Base-by-base conservation (phyloP, 1,140 invertebrate species). In the Drosophila mojavensis region DNA sequence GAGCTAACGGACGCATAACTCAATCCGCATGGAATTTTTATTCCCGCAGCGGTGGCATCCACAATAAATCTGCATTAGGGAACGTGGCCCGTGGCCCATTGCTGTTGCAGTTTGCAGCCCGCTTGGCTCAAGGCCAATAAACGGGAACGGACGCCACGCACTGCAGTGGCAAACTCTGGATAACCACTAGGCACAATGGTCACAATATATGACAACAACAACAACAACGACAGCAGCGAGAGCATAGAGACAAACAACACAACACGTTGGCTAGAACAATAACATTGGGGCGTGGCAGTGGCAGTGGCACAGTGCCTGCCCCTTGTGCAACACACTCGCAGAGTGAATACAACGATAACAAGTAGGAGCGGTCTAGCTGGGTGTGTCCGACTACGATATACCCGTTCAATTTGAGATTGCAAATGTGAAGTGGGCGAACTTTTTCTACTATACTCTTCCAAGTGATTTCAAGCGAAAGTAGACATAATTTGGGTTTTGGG, bases 21-120 rank as follows among this genome's bases (percentile, higher is more conserved):
- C 84, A 88, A 88, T 88, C 84, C 84, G 81, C 84, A 89, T 89
- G 80, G 80, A 89, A 88, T 88, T 88, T 88, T 88, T 88, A 88
- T 89, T 88, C 81, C 84, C 84, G 85, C 84, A 85, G 84, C 84
- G 80, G 81, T 84, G 84, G 84, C 84, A 89, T 78, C 64, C 81
- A 86, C 81, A 90, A 89, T 89, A 89, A 89, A 89, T 89, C 84
- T 89, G 84, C 84, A 89, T 89, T 89, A 89, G 83, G 80, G 50
- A 41, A 15, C 43, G n/a, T 47, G 43, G 43, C n/a, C 43, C 41
- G 50, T 24, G 39, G 36, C 36, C 24, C 60, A 26, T 28, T 48
- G 36, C 28, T 59, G 45, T 39, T 55, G 70, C 53, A 68, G 48
- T 58, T 13, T 24, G 63, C 41, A 54, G 30, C 58, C 36, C 55